Base-by-base conservation (phyloP, 2,113 vertebrate species). In the Stigmatopora argus region DNA sequence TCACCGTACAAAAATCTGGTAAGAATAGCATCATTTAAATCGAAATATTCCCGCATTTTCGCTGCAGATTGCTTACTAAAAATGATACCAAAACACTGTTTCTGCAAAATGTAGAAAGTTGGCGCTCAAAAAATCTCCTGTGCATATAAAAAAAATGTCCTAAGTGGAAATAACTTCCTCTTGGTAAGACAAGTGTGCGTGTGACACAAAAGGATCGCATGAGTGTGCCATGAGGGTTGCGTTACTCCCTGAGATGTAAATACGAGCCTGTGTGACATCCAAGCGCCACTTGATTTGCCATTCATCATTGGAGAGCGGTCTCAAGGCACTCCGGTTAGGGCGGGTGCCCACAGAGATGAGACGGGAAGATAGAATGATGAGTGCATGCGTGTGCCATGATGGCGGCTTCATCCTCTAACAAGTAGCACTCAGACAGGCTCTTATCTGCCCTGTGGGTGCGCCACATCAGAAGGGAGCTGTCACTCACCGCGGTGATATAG, bases 361-460 rank as follows among this genome's bases (percentile, higher is more conserved):
- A 56, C 46, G 6, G 47, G 46, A 23, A 64, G 78, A 83, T 82
- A 75, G 78, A 65, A 75, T 71, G 71, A 65, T 80, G 62, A 65
- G 84, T 68, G 85, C 84, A 88, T 88, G 88, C 82, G 84, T 82
- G 72, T 12, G 56, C 15, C 51, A 90, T 90, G 88, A 83, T 89
- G 90, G 90, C 61, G 73, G 74, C 78, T 89, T 91, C 83, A 86
- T 81, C 66, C 60, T 63, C 70, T 60, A 89, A 90, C 87, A 91
- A 89, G 82, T 83, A 80, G 77, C 85, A 88, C 86, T 90, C 86
- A 89, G 87, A 83, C 79, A 2, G 64, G 67, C 66, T 65, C 68
- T 85, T 87, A 86, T 86, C 87, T 87, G 63, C 71, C 52, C 52
- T 53, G 62, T 60, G 58, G 62, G 62, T 66, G 47, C 34, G 67